These are phyloP conservation scores for Meriones psammophilus DNA, from an alignment of 2,797 vertebrate species.

Conservation along the genomic window DNA sequence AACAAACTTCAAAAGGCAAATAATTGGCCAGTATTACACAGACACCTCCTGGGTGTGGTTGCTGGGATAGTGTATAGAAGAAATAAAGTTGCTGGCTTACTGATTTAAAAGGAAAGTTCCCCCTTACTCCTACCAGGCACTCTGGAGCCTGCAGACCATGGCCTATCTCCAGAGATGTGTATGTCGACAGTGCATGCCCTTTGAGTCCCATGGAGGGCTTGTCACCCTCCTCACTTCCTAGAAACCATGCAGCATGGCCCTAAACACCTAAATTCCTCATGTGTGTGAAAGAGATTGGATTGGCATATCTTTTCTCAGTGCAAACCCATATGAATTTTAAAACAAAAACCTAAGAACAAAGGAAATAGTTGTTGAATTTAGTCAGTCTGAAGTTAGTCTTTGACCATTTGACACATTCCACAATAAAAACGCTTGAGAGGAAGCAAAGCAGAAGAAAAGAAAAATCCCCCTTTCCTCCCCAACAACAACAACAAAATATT, in stretches of 20 bases:
- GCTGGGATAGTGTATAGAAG: neutral
- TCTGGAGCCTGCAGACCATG: neutral
- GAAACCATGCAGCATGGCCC: neutral
- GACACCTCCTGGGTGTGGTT: slow-evolving; percentile 29
- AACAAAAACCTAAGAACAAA: slow-evolving; percentile 89
- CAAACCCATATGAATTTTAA: slow-evolving; percentile 84
- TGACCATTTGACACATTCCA: slow-evolving; percentile 90
- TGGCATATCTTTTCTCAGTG: slow-evolving; percentile 68
- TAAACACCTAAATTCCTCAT: slow-evolving; percentile 17
- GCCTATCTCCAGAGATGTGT: neutral
- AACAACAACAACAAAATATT: slow-evolving; percentile 76
- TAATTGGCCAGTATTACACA: neutral
- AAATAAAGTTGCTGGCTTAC: neutral
- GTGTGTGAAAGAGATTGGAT: slow-evolving; percentile 55
- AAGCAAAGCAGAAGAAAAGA: slow-evolving; percentile 78
- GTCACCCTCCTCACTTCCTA: neutral
- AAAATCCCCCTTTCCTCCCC: neutral
- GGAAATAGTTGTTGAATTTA: slow-evolving; percentile 89
- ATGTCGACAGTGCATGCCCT: neutral
- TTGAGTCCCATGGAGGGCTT: neutral
- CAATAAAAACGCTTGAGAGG: slow-evolving; percentile 85
- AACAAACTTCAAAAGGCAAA: neutral
- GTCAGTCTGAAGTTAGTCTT: slow-evolving; percentile 88
- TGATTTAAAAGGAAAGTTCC: neutral
- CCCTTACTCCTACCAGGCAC: slow-evolving; percentile 16